phyloP scores from a whole-genome alignment of 2,113 vertebrate species.

The Pristiophorus japonicus region DNA sequence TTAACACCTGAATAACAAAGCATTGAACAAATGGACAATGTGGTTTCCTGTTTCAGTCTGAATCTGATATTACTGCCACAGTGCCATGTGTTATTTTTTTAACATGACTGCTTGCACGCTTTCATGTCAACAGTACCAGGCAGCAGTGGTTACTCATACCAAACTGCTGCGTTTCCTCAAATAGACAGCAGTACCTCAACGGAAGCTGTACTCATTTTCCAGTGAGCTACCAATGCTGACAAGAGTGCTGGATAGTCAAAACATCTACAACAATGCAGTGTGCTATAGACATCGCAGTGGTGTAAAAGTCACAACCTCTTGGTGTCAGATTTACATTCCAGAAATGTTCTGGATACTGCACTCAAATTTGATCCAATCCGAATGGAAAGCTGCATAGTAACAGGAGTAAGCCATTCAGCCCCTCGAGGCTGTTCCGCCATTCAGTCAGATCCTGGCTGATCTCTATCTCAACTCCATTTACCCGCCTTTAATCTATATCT shows the following conservation, averaged over 20 bases:
- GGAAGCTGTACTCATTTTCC: neutral
- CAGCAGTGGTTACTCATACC: neutral
- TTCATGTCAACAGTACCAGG: neutral
- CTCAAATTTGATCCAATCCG: neutral
- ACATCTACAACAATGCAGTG: too few relatives aligned
- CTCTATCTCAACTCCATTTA: neutral
- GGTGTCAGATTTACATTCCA: neutral
- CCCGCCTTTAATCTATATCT: neutral
- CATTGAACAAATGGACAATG: neutral
- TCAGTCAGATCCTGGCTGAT: neutral
- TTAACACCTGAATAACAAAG: neutral
- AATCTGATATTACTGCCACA: neutral
- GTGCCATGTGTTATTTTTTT: neutral
- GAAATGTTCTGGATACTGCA: neutral
- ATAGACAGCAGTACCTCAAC: neutral
- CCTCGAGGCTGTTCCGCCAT: neutral
- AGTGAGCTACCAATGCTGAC: neutral
- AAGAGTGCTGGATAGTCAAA: too few relatives aligned
- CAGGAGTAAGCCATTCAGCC: neutral
- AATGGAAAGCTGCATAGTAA: neutral
- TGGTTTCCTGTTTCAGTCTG: constrained; percentile 27
- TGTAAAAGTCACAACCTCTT: neutral
- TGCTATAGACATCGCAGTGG: neutral
- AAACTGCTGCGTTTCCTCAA: neutral
- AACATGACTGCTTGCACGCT: neutral